Conservation (phyloP, 2,113 vertebrate species). For the Nothoprocta perdicaria region DNA sequence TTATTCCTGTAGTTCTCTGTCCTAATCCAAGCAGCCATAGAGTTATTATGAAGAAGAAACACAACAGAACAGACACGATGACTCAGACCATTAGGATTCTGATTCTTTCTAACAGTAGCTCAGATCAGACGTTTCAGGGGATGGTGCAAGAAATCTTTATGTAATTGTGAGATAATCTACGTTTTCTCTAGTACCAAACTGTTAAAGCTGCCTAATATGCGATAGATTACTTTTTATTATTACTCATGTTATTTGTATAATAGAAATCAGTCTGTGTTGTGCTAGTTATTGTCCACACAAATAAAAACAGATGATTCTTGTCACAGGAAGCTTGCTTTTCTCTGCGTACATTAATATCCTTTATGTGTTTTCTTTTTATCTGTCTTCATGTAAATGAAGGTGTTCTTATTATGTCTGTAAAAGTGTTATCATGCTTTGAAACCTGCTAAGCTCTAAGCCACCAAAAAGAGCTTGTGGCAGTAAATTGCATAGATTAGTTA, state of each 20-base stretch:
- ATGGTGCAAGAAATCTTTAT: constrained; percentile 28
- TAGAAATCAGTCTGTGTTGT: background rate
- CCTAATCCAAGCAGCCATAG: background rate
- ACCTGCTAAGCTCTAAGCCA: constrained; percentile 14
- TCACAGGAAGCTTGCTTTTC: background rate
- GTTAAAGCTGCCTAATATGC: background rate
- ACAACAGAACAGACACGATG: background rate
- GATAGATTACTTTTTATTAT: background rate
- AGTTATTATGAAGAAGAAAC: background rate
- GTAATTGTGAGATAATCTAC: background rate
- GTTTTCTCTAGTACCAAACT: background rate
- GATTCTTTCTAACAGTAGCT: background rate
- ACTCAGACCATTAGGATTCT: constrained; percentile 37
- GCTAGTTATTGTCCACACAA: background rate
- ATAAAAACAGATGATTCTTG: background rate
- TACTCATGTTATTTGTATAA: background rate
- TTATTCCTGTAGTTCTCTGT: background rate
- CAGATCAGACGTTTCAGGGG: constrained; percentile 21
- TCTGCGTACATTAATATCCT: background rate
- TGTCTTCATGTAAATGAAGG: constrained; percentile 10
- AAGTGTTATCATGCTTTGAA: constrained; percentile 49
- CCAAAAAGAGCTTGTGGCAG: constrained; percentile 39
- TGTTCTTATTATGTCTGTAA: constrained; percentile 57
- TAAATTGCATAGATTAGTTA: background rate
- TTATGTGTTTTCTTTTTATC: constrained; percentile 14